Percentiles rank a stretch among this genome's conserved stretches.
Evolutionary conservation across 2,888 invertebrate species (phyloP).

Genomic region (Ochropacha duplaris): DNA sequence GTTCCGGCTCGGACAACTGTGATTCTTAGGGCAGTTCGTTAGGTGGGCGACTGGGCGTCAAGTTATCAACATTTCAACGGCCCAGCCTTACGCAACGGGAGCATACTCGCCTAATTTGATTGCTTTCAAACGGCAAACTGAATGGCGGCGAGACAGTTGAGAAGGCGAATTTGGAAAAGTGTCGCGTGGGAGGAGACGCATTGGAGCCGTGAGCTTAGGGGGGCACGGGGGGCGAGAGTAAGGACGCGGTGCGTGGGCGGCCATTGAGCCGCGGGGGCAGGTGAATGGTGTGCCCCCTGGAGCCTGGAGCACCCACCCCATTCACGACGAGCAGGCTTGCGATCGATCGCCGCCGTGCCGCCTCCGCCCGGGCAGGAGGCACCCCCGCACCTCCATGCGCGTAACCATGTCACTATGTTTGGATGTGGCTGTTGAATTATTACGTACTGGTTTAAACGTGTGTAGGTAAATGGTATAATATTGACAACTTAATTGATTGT

Average conservation of each 20-base stretch:
- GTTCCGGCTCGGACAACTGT: not conserved
- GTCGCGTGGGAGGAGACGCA: constrained; percentile 68
- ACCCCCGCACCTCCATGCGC: constrained; percentile 18
- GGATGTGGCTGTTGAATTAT: not conserved
- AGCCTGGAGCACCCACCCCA: constrained; percentile 57
- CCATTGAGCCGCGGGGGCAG: constrained; percentile 78
- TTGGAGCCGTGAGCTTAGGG: constrained; percentile 47
- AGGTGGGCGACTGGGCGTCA: constrained; percentile 28
- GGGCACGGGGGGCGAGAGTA: constrained; percentile 43
- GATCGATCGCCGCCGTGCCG: constrained; percentile 66
- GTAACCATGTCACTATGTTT: constrained; percentile 19
- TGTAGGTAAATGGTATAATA: not conserved
- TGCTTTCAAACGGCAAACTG: constrained; percentile 64
- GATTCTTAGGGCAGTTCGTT: not conserved
- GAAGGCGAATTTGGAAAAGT: constrained; percentile 66
- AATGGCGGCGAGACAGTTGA: constrained; percentile 67
- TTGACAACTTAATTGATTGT: not conserved
- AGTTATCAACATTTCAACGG: constrained; percentile 23
- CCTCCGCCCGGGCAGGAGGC: constrained; percentile 37
- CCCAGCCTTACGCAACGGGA: constrained; percentile 18
- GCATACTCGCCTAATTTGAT: constrained; percentile 51
- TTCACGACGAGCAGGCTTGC: constrained; percentile 48
- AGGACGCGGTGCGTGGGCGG: constrained; percentile 70
- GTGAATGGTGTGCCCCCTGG: constrained; percentile 73
- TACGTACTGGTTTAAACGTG: not conserved